Evolutionary conservation across 2,113 vertebrate species (phyloP), one percentile per base, ranked within the genome.

Genomic region (Benitochromis conjunctus): DNA sequence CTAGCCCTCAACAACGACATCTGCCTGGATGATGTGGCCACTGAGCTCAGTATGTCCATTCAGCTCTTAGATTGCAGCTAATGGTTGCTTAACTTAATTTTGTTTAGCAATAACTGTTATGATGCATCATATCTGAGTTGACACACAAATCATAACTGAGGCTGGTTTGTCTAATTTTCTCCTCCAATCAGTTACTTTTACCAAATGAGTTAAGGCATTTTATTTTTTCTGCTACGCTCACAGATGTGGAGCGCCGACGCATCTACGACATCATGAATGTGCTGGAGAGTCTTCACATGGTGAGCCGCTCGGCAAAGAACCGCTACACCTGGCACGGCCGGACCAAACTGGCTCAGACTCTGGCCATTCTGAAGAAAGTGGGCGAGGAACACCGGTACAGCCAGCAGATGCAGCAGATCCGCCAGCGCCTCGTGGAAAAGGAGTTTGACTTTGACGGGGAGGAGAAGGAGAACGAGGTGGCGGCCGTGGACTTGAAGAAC

Each of bases 211-310:
- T 48, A 51, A 48, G 41, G 18, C 18, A 48, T 48, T 48, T 11
- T 7, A 19, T 48, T 51, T 31, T 76, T 74, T 48, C 43, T 76
- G 10, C 46, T 12, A 34, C 12, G 18, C 46, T 29, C 58, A 3
- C 89, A 99, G 98, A 93, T 9, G 98, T 99, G 21, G 98, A 99
- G 55, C 98, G 98, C 1, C 94, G 99, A 3, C 97, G 98, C 18
- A 99, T 99, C 87, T 99, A 99, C 0, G 98, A 99, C 80, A 99
- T 99, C 11, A 98, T 99, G 96, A 99, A 99, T 0, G 98, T 99
- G 16, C 95, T 99, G 2, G 98, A 99, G 95, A 99, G 98, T 82
- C 96, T 99, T 7, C 97, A 99, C 90, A 99, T 99, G 97, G 98
- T 99, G 89, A 99, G 98, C 95, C 97, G 98, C 43, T 95, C 98